phyloP scores from a whole-genome alignment of 2,888 invertebrate genomes.

The Trypoxylon attenuatum region DNA sequence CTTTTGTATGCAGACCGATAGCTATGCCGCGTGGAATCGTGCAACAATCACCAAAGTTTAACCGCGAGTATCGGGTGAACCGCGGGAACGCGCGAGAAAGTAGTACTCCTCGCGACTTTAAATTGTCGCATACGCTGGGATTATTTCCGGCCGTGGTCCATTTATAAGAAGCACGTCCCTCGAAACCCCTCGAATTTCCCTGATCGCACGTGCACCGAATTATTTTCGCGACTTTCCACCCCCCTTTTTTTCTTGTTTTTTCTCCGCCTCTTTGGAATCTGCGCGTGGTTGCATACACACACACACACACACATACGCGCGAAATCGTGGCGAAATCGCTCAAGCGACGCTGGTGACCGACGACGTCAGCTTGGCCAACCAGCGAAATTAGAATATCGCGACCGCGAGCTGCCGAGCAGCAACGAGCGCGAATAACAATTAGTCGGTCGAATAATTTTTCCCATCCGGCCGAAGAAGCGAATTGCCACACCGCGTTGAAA shows the following conservation, averaged over 20 bases:
- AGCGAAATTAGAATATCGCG: slow-evolving; percentile 62
- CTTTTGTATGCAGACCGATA: slow-evolving; percentile 65
- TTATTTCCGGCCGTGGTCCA: slow-evolving; percentile 18
- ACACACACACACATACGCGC: too few relatives aligned
- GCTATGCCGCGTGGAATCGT: slow-evolving; percentile 46
- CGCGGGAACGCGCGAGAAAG: too few relatives aligned
- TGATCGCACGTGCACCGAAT: slow-evolving; percentile 52
- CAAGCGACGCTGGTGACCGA: slow-evolving; percentile 22
- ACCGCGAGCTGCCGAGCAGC: slow-evolving; percentile 17
- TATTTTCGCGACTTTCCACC: slow-evolving; percentile 23
- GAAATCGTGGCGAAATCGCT: too few relatives aligned
- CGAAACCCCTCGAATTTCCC: slow-evolving; percentile 31
- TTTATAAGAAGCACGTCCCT: slow-evolving; percentile 13
- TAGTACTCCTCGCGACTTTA: too few relatives aligned
- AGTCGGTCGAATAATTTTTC: slow-evolving; percentile 1
- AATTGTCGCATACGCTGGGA: slow-evolving; percentile 23
- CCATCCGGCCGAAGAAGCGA: neutral
- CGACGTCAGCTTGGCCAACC: slow-evolving; percentile 62
- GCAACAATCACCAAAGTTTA: slow-evolving; percentile 42
- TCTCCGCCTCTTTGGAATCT: neutral
- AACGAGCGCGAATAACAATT: slow-evolving; percentile 53
- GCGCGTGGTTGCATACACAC: too few relatives aligned
- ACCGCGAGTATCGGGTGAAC: too few relatives aligned
- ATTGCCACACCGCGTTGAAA: neutral
- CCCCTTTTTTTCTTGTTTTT: slow-evolving; percentile 12